These are phyloP conservation scores for Platichthys stellatus DNA, from an alignment of 2,113 vertebrate genomes.

Conservation along the genomic window DNA sequence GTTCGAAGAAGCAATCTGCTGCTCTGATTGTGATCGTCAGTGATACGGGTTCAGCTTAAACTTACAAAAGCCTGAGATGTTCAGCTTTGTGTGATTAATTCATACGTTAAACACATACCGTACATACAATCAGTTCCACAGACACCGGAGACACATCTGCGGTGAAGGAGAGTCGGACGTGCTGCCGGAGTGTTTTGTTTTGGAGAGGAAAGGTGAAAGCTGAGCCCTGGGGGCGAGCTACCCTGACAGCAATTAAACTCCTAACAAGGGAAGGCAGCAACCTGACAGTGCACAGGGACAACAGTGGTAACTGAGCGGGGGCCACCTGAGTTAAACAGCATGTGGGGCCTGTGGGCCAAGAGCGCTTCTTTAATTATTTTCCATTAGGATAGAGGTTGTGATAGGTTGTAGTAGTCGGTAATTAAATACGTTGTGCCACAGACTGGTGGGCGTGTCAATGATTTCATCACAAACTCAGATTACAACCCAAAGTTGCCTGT, in stretches of 20 bases:
- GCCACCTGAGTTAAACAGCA: constrained; percentile 4
- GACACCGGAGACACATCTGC: constrained; percentile 34
- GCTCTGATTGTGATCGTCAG: neutral
- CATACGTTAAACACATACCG: neutral
- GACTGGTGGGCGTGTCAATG: too few species aligned
- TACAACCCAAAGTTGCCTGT: too few species aligned
- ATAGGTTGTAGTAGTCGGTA: neutral
- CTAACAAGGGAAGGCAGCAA: constrained; percentile 20
- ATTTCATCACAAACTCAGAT: too few species aligned
- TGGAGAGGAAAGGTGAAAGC: constrained; percentile 56
- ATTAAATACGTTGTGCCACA: neutral
- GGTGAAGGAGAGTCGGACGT: constrained; percentile 41
- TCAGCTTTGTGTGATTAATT: constrained; percentile 11
- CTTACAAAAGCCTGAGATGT: neutral
- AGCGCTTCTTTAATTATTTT: constrained; percentile 4
- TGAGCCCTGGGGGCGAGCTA: constrained; percentile 23
- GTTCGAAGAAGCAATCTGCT: neutral
- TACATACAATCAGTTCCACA: constrained; percentile 14
- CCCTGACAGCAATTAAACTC: constrained; percentile 44
- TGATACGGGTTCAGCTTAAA: neutral
- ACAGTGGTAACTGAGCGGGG: constrained; percentile 11
- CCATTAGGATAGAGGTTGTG: too few species aligned
- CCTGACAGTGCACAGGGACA: constrained; percentile 7
- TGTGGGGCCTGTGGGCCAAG: neutral
- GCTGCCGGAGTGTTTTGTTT: constrained; percentile 57